A percentile compares a stretch with the other conserved stretches of the same genome.
Conservation (phyloP, 2,888 invertebrate genomes). For the Heliconius charithonia region DNA sequence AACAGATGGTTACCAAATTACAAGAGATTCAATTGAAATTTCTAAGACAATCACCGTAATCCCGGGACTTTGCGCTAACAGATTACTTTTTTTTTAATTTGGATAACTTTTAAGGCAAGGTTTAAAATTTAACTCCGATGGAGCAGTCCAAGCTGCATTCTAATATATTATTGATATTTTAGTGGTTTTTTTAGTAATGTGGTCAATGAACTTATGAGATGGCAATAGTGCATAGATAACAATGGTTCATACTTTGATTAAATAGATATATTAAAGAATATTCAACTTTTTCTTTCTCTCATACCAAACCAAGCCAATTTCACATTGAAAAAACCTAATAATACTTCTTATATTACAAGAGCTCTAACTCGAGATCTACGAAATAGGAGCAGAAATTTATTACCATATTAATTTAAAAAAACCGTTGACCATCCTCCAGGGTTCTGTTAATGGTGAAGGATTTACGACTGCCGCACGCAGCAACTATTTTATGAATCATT, state of each 20-base stretch:
- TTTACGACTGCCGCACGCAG: constrained; percentile 42
- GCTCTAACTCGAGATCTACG: not conserved
- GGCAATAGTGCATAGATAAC: too few relatives aligned
- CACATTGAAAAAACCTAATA: too few relatives aligned
- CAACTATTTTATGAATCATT: constrained; percentile 40
- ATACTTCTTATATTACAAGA: not conserved
- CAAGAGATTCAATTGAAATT: not conserved
- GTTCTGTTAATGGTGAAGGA: constrained; percentile 27
- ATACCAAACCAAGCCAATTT: too few relatives aligned
- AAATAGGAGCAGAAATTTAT: not conserved
- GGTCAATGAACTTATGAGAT: too few relatives aligned
- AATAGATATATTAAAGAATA: too few relatives aligned
- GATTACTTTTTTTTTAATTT: not conserved
- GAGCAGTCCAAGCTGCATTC: too few relatives aligned
- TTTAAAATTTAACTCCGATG: too few relatives aligned
- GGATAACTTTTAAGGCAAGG: not conserved
- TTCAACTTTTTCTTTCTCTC: too few relatives aligned
- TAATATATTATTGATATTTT: too few relatives aligned
- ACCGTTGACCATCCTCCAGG: constrained; percentile 1
- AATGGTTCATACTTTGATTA: too few relatives aligned
- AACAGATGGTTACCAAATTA: not conserved
- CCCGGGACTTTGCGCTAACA: not conserved
- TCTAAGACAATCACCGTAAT: not conserved
- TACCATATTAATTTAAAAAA: constrained; percentile 4
- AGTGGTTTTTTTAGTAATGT: too few relatives aligned